Percentiles rank a stretch among this genome's conserved stretches.
These are phyloP conservation scores for Hassar affinis DNA, from an alignment of 2,113 vertebrate species.

Conservation along the genomic window DNA sequence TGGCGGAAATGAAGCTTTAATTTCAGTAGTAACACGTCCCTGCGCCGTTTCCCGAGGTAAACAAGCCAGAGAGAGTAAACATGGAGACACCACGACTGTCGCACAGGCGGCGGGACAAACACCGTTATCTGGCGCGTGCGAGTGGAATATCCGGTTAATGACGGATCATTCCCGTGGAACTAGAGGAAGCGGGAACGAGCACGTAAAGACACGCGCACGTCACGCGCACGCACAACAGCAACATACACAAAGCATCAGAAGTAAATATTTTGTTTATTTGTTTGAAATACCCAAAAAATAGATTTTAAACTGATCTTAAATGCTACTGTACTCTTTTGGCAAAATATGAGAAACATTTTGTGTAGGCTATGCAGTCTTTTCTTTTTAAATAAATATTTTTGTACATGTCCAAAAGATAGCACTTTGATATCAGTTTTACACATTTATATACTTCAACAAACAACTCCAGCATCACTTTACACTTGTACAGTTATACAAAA, in stretches of 20 bases:
- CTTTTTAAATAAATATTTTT: constrained; percentile 44
- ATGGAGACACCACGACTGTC: background rate
- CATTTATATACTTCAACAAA: constrained; percentile 39
- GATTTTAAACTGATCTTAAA: constrained; percentile 3
- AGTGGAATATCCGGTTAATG: constrained; percentile 50
- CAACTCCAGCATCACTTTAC: constrained; percentile 2
- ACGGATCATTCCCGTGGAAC: constrained; percentile 48
- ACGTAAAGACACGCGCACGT: constrained; percentile 46
- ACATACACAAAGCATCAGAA: background rate
- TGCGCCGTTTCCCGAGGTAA: background rate
- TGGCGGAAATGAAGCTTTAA: background rate
- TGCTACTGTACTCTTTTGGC: constrained; percentile 58
- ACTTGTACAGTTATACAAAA: constrained; percentile 36
- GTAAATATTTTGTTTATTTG: constrained; percentile 24
- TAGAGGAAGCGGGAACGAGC: background rate
- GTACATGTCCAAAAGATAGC: constrained; percentile 38
- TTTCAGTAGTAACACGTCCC: background rate
- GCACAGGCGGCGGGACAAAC: background rate
- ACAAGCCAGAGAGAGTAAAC: no score
- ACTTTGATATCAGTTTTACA: constrained; percentile 22
- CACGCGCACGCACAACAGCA: background rate
- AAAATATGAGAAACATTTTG: constrained; percentile 59
- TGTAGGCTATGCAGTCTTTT: constrained; percentile 24
- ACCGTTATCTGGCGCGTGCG: constrained; percentile 31
- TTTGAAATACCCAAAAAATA: constrained; percentile 61